Percentiles rank a stretch among this genome's conserved stretches.
Conservation (phyloP, 2,888 invertebrate genomes). For the Ryuthela nishihirai region DNA sequence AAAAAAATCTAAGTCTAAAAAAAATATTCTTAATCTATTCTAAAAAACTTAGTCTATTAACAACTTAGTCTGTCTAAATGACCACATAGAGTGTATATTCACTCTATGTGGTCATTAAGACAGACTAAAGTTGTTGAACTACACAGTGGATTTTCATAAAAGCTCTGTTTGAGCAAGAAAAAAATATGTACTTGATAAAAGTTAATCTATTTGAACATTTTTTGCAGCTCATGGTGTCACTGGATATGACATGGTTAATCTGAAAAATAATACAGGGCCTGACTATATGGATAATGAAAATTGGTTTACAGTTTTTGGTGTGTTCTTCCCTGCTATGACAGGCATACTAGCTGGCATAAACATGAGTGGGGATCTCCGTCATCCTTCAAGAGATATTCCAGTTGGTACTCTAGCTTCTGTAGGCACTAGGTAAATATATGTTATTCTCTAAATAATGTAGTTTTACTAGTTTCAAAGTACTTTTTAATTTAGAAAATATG, state of each 20-base stretch:
- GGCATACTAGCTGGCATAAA: constrained; percentile 96
- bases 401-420: constrained; percentile 91
- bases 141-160: no score
- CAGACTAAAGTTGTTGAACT: no score
- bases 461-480: background rate
- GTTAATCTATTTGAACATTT: no score
- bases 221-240: constrained; percentile 73
- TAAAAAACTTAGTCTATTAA: no score
- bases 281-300: constrained; percentile 73
- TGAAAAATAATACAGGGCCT: constrained; percentile 75
- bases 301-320: constrained; percentile 95
- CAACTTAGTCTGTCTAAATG: no score
- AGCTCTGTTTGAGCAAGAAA: no score
- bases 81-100: no score
- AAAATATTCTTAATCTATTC: no score
- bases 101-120: no score
- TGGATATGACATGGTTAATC: constrained; percentile 77
- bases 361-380: constrained; percentile 93
- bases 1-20: no score
- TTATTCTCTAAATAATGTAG: no score
- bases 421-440: constrained; percentile 69
- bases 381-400: constrained; percentile 89
- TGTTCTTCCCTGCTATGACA: constrained; percentile 96
- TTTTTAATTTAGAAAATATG: background rate
- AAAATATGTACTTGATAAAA: no score